Base-by-base conservation (phyloP, 2,113 vertebrate species). In the Anarrhichthys ocellatus region DNA sequence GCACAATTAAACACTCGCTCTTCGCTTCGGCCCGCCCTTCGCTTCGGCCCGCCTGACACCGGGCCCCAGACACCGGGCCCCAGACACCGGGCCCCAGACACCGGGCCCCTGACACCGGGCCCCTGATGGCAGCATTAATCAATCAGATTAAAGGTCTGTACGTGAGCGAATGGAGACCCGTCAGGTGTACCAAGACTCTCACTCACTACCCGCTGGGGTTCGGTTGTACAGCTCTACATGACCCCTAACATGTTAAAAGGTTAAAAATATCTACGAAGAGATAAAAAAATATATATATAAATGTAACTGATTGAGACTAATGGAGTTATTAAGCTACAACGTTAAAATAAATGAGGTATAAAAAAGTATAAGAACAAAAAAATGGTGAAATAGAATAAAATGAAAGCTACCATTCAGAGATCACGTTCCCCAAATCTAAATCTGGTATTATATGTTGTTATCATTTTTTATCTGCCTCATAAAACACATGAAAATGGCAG, bases 1-100 rank as follows among this genome's bases (percentile, higher is more conserved):
- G 89, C 85, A 87, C 85, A 89, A 92, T 93, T 92, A 92, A 74
- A 88, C 81, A 59, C 56, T 32, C 32, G 78, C 76, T 10, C 82
- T 54, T 40, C 66, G 13, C 58, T 11, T 81, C 63, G 72, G 61
- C 73, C 70, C 69, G 64, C 64, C 42, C 3, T 83, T n/a, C n/a
- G n/a, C n/a, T n/a, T 81, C 63, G 72, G 61, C 73, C 69, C 69
- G 64, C 64, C 42, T 3, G 36, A 36, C 36, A 36, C 36, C 36
- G 36, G 36, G 36, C 36, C 7, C 36, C 36, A 1, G 32, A 32
- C 32, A 32, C 29, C 29, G 29, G 29, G 29, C 29, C 64, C 42
- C 72, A 82, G 73, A 88, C 82, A 86, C 59, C 38, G 38, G 73
- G 81, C 29, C 64, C 42, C 72, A 82, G 73, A 88, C 82, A 86